Evolutionary conservation across 2,797 vertebrate species (phyloP), one percentile per base, ranked within the genome.

Genomic region (Tarsius wallacei): DNA sequence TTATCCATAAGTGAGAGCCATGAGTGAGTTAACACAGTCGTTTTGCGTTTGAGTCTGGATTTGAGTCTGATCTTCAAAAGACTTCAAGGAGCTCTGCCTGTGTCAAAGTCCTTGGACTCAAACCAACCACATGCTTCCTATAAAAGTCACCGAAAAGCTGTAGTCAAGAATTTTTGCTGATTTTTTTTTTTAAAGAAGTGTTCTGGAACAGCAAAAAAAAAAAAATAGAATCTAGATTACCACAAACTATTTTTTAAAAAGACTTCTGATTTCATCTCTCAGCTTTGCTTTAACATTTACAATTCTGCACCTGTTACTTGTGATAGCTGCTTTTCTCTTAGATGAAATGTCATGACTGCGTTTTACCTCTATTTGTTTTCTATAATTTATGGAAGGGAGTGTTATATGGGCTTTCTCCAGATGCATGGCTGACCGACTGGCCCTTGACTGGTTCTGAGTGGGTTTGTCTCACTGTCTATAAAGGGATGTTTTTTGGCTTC

Each of bases 301-400:
- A 84, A 61, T 83, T 94, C 68, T 76, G 53, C 42, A 93, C 91
- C 80, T 93, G 89, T 74, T 87, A 21, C 53, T 77, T 81, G 53
- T 83, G 68, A 89, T 70, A 28, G 51, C 68, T 81, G 36, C 53
- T 97, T 97, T 96, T 93, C 73, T 93, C 28, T 84, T 89, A 36
- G 19, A 73, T 57, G 15, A 57, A 61, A 93, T 93, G 64, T 83
- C 64, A 70, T 42, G 47, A 63, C 55, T 93, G 8, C 28, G 28
- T 94, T 93, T 96, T 80, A 71, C 36, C 70, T 96, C 63, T 93
- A 49, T 71, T 95, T 90, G 74, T 85, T 90, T 92, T 93, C 55
- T 89, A 22, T 68, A 94, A 89, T 94, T 93, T 97, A 94, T 84
- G 51, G 76, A 84, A 93, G 12, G n/a, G 68, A 82, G 42, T 93